Conservation (phyloP, 2,888 invertebrate species). For the Eueremaeus valkanovi region DNA sequence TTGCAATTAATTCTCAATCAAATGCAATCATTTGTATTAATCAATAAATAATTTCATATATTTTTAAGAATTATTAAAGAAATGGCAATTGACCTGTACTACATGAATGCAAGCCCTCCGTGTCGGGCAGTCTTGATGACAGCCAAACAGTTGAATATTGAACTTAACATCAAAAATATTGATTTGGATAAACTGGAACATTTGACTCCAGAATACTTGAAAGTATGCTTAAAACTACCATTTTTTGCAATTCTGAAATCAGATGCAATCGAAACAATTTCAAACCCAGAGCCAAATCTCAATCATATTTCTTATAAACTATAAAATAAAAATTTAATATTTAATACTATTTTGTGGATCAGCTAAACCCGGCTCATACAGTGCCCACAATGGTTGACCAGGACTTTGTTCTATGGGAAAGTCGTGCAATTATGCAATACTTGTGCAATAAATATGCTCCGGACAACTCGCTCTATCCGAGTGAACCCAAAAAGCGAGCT, state of each 20-base stretch:
- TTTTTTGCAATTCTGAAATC: too few relatives aligned
- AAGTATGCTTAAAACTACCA: too few relatives aligned
- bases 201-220: not conserved
- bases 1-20: too few relatives aligned
- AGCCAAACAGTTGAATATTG: constrained; percentile 11
- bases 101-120: constrained; percentile 30
- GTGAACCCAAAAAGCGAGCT: constrained; percentile 65
- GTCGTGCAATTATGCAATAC: constrained; percentile 71
- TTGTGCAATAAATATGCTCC: constrained; percentile 74
- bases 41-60: too few relatives aligned
- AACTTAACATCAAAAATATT: not conserved
- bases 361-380: constrained; percentile 63
- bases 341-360: too few relatives aligned
- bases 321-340: too few relatives aligned
- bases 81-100: constrained; percentile 38
- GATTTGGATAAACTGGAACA: not conserved
- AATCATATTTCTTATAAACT: too few relatives aligned
- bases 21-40: too few relatives aligned
- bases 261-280: too few relatives aligned
- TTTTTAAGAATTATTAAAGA: too few relatives aligned
- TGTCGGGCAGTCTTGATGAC: constrained; percentile 22
- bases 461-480: constrained; percentile 67
- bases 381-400: constrained; percentile 76
- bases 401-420: too few relatives aligned
- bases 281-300: too few relatives aligned